These are phyloP conservation scores for Pitangus sulphuratus DNA, from an alignment of 2,797 vertebrate genomes.

Conservation along the genomic window DNA sequence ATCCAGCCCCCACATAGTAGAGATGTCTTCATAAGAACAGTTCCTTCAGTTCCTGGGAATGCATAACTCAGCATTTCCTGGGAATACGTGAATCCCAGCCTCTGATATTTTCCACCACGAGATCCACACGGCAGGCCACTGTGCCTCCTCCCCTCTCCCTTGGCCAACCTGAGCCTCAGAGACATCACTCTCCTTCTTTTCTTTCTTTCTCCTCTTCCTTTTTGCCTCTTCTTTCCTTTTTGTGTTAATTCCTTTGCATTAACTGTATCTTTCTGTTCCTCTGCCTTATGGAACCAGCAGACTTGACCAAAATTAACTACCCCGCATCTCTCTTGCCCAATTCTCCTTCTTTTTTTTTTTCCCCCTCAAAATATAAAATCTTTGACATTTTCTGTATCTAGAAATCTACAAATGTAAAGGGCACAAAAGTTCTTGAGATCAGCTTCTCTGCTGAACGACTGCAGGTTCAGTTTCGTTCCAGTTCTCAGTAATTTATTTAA, in stretches of 20 bases:
- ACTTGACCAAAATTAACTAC: not conserved
- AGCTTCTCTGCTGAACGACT: not conserved
- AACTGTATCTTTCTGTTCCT: not conserved
- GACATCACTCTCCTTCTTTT: not conserved
- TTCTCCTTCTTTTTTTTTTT: not conserved
- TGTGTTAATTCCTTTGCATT: not conserved
- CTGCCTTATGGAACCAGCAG: not conserved
- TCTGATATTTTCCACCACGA: not conserved
- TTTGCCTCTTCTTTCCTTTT: not conserved
- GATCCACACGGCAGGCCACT: fast-evolving
- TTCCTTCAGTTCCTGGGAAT: not conserved
- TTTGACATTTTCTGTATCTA: not conserved
- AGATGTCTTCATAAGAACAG: not conserved
- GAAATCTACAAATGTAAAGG: not conserved
- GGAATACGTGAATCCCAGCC: not conserved
- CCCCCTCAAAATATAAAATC: not conserved
- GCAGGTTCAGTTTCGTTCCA: not conserved
- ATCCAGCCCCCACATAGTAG: not conserved
- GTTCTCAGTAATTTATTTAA: not conserved
- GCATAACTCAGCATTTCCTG: not conserved
- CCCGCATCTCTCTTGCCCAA: not conserved
- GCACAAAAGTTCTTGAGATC: not conserved
- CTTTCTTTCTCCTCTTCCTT: not conserved
- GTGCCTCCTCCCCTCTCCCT: not conserved
- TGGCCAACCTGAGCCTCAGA: not conserved